phyloP scores from a whole-genome alignment of 2,113 vertebrate species.

The Sinocyclocheilus grahami region DNA sequence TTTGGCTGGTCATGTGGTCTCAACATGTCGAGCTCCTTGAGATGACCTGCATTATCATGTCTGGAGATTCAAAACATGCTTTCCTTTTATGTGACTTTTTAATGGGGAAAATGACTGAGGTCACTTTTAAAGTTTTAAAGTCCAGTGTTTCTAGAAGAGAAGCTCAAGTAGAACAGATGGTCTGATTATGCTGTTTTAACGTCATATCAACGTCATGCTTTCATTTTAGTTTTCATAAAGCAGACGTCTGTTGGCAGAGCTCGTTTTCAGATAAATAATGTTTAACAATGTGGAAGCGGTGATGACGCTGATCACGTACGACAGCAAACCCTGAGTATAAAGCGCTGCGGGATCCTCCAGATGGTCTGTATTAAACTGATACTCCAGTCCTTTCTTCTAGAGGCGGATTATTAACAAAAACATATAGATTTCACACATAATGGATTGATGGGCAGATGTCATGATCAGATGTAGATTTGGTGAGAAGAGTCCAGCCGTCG shows the following conservation, averaged over 20 bases:
- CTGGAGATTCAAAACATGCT: too few relatives aligned
- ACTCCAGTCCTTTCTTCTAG: neutral
- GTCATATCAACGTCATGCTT: neutral
- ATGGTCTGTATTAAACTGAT: neutral
- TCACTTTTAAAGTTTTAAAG: neutral
- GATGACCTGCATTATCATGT: too few relatives aligned
- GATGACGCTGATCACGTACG: slow-evolving; percentile 37
- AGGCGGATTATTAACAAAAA: neutral
- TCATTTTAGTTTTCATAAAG: neutral
- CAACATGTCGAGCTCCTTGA: too few relatives aligned
- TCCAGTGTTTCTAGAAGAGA: neutral
- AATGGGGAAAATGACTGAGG: too few relatives aligned
- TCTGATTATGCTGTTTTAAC: neutral
- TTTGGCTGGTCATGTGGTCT: too few relatives aligned
- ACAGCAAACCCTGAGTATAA: neutral
- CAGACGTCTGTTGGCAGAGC: neutral
- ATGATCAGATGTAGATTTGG: too few relatives aligned
- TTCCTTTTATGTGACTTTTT: too few relatives aligned
- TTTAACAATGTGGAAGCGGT: slow-evolving; percentile 48
- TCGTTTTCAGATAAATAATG: slow-evolving; percentile 35
- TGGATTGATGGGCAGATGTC: neutral
- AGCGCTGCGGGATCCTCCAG: neutral
- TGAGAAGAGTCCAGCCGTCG: slow-evolving; percentile 83
- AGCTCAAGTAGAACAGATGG: neutral
- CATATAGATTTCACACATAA: neutral